These are phyloP conservation scores for Fragum whitleyi DNA, from an alignment of 2,888 invertebrate species.

Conservation along the genomic window DNA sequence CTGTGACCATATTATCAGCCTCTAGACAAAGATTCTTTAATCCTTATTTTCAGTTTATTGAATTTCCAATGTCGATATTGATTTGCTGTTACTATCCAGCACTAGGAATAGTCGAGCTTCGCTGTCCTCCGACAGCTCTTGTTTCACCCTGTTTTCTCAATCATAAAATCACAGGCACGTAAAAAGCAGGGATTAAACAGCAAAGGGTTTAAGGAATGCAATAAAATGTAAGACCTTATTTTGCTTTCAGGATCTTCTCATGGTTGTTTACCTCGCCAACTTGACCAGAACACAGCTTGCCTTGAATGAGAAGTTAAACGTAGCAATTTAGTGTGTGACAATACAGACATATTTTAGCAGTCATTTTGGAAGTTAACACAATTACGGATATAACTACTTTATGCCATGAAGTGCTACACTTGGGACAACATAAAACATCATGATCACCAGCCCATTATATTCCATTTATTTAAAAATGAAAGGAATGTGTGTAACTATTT, in stretches of 20 bases:
- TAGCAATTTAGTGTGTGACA: slow-evolving; percentile 31
- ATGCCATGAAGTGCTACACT: slow-evolving; percentile 8
- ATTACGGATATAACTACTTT: not conserved
- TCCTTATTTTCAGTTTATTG: no score
- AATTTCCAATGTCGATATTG: no score
- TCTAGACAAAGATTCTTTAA: no score
- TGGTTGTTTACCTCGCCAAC: slow-evolving; percentile 98
- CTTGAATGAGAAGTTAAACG: slow-evolving; percentile 95
- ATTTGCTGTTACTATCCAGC: no score
- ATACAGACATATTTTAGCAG: not conserved
- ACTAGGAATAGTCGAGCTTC: no score
- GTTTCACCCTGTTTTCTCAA: no score
- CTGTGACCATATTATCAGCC: no score
- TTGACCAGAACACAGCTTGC: slow-evolving; percentile 98
- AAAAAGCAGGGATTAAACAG: no score
- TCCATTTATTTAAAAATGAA: not conserved
- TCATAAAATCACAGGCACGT: no score
- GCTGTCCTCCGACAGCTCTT: no score
- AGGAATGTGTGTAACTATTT: not conserved
- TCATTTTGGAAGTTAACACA: slow-evolving; percentile 52
- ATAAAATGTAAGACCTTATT: no score
- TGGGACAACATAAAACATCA: not conserved
- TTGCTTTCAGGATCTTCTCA: slow-evolving; percentile 92
- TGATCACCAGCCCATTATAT: not conserved
- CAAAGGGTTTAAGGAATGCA: no score